These are phyloP conservation scores for Corella eumyota DNA, from an alignment of 23 tunicate genomes.

Conservation along the genomic window DNA sequence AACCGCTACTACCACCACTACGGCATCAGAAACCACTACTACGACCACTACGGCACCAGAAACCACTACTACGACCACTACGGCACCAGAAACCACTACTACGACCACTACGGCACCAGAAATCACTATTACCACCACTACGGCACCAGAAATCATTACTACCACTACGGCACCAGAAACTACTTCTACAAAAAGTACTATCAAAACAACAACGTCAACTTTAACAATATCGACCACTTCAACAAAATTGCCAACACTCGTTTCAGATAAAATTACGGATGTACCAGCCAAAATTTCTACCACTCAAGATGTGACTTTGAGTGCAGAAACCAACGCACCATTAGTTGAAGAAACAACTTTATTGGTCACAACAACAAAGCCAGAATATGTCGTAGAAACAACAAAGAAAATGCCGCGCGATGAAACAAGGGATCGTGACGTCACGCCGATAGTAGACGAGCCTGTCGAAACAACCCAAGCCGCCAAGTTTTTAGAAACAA, in stretches of 20 bases:
- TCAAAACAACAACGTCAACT: not conserved
- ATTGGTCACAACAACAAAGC: not conserved
- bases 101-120: not conserved
- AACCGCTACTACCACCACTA: not conserved
- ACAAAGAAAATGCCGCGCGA: too few species aligned
- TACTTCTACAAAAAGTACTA: not conserved
- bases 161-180: not conserved
- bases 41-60: not conserved
- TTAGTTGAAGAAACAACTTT: not conserved
- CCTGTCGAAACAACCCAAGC: too few species aligned
- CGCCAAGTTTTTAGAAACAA: too few species aligned
- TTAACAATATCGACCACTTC: not conserved
- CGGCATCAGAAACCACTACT: not conserved
- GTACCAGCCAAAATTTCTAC: not conserved
- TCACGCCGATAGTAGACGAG: too few species aligned
- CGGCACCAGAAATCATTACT: not conserved
- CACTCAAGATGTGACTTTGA: not conserved
- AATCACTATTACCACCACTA: not conserved
- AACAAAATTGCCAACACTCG: not conserved
- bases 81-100: slow-evolving; percentile 2
- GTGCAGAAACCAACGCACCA: not conserved
- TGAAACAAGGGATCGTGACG: too few species aligned
- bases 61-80: not conserved
- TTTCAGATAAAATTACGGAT: not conserved
- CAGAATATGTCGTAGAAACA: not conserved